Evolutionary conservation across 1,140 invertebrate genomes (phyloP).

Genomic region (Saccostrea cuccullata): DNA sequence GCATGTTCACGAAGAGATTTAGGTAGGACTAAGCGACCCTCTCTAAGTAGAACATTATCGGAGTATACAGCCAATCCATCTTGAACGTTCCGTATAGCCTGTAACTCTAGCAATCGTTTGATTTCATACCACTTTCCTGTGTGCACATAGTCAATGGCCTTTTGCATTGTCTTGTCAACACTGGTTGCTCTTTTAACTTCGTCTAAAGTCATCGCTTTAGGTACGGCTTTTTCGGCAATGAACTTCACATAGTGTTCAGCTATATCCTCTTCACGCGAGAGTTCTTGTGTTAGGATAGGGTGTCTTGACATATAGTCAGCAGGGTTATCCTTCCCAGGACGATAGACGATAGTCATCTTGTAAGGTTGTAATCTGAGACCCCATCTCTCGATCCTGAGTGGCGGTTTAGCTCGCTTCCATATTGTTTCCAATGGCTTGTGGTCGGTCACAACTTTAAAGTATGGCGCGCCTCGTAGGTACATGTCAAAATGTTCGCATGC

Average conservation of each 20-base stretch:
- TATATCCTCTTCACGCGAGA: conserved; percentile 11
- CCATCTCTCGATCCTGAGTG: conserved; percentile 57
- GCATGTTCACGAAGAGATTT: conserved; percentile 42
- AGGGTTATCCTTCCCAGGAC: conserved; percentile 50
- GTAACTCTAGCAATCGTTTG: conserved; percentile 34
- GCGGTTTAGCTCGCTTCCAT: conserved; percentile 55
- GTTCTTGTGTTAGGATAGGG: not conserved
- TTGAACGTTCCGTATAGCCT: not conserved
- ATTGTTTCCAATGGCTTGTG: conserved; percentile 71
- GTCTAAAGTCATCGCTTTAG: conserved; percentile 51
- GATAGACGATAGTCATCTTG: conserved; percentile 43
- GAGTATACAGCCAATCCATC: conserved; percentile 37
- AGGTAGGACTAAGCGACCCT: conserved; percentile 48
- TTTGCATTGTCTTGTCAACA: conserved; percentile 44
- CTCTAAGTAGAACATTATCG: conserved; percentile 46
- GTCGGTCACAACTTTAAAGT: conserved; percentile 76
- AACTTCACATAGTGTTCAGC: conserved; percentile 52
- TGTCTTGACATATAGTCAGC: conserved; percentile 57
- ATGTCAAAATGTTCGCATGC: conserved; percentile 77
- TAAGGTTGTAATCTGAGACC: conserved; percentile 53
- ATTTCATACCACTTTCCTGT: conserved; percentile 42
- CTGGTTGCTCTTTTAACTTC: conserved; percentile 51
- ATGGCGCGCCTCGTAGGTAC: conserved; percentile 74
- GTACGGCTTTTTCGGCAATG: conserved; percentile 40
- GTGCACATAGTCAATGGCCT: not conserved